These are phyloP conservation scores for Naso thynnoides DNA, from an alignment of 2,797 vertebrate species.

Conservation along the genomic window DNA sequence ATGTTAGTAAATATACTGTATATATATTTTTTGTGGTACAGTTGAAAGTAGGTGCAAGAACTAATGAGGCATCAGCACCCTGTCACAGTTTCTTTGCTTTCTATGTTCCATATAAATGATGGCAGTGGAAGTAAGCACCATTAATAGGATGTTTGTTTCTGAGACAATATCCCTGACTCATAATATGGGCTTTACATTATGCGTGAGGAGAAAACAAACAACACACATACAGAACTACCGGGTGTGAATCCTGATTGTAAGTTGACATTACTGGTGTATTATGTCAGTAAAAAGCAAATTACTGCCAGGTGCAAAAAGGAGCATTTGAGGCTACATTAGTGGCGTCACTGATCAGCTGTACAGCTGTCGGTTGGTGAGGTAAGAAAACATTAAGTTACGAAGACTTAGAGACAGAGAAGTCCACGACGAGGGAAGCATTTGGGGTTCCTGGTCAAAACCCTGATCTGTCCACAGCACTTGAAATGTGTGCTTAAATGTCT, in stretches of 20 bases:
- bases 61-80: not conserved
- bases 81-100: not conserved
- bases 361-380: not conserved
- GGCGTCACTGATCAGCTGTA: not conserved
- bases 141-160: constrained; percentile 6
- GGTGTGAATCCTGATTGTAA: not conserved
- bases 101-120: not conserved
- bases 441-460: not conserved
- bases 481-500: not conserved
- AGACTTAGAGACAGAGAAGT: not conserved
- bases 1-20: not conserved
- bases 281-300: constrained; percentile 3
- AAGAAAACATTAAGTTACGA: not conserved
- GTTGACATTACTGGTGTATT: not conserved
- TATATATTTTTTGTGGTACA: no score
- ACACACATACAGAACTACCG: not conserved
- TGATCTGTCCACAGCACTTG: constrained; percentile 9
- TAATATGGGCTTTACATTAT: not conserved
- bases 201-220: not conserved
- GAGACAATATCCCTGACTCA: not conserved
- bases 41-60: not conserved
- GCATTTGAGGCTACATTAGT: not conserved
- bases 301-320: not conserved
- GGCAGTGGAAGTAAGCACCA: not conserved
- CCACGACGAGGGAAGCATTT: no score